Evolutionary conservation across 2,888 invertebrate species (phyloP).

Genomic region (Phalangium opilio): DNA sequence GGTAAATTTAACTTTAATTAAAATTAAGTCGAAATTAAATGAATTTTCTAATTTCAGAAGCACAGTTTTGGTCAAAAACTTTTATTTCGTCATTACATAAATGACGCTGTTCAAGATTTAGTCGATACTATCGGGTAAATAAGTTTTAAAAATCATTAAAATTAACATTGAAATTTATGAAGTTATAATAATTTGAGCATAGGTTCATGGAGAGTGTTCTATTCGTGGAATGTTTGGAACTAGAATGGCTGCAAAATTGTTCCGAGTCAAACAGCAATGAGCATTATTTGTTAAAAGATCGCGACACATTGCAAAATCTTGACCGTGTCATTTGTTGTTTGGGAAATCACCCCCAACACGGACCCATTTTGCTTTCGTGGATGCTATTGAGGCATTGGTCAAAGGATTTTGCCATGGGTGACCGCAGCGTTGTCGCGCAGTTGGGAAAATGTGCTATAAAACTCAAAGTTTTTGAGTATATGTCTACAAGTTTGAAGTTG

Average conservation of each 20-base stretch:
- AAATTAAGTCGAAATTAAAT: too few relatives aligned
- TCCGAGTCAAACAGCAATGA: not conserved
- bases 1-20: constrained; percentile 18
- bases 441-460: constrained; percentile 28
- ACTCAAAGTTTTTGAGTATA: constrained; percentile 25
- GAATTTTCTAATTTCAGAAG: constrained; percentile 21
- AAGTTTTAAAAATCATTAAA: not conserved
- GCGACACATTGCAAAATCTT: constrained; percentile 23
- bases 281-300: constrained; percentile 5
- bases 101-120: constrained; percentile 25
- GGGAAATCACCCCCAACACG: constrained; percentile 25
- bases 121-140: constrained; percentile 27
- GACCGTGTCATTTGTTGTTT: constrained; percentile 20
- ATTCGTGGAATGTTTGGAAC: constrained; percentile 28
- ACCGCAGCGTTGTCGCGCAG: constrained; percentile 21
- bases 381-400: constrained; percentile 24
- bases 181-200: not conserved
- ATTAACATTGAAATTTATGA: not conserved
- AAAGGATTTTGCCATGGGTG: constrained; percentile 21
- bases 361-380: constrained; percentile 30
- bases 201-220: constrained; percentile 30
- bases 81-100: constrained; percentile 27
- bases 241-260: constrained; percentile 23
- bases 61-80: constrained; percentile 30
- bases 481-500: constrained; percentile 23